Evolutionary conservation across 2,113 vertebrate species (phyloP).

Genomic region (Cranoglanis bouderius): DNA sequence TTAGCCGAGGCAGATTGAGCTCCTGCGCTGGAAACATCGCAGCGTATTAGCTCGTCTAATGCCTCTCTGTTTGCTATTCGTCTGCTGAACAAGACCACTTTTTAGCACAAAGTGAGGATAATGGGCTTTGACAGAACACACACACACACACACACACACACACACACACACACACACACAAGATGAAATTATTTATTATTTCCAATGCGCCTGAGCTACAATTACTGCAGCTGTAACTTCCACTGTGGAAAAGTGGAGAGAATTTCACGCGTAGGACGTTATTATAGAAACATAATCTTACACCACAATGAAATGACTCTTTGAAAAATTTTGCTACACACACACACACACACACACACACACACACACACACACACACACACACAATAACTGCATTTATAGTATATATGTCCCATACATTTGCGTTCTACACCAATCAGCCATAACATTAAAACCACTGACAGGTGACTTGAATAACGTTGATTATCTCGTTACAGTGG

Average conservation of each 20-base stretch:
- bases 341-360: not conserved
- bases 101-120: slow-evolving; percentile 73
- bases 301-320: not conserved
- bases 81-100: slow-evolving; percentile 68
- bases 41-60: slow-evolving; percentile 64
- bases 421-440: too few relatives aligned
- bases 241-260: not conserved
- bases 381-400: not conserved
- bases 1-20: slow-evolving; percentile 60
- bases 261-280: not conserved
- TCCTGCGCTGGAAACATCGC: slow-evolving; percentile 58
- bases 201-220: slow-evolving; percentile 16
- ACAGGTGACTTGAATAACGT: too few relatives aligned
- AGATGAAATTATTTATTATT: slow-evolving; percentile 56
- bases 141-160: slow-evolving; percentile 30
- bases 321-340: not conserved
- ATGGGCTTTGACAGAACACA: slow-evolving; percentile 68
- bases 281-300: slow-evolving; percentile 1
- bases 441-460: too few relatives aligned
- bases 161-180: slow-evolving; percentile 3
- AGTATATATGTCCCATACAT: too few relatives aligned
- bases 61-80: slow-evolving; percentile 64
- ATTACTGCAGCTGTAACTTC: slow-evolving; percentile 19
- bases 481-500: too few relatives aligned
- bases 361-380: not conserved